These are phyloP conservation scores for Ennomos erosarius DNA, from an alignment of 2,888 invertebrate genomes.

Conservation along the genomic window DNA sequence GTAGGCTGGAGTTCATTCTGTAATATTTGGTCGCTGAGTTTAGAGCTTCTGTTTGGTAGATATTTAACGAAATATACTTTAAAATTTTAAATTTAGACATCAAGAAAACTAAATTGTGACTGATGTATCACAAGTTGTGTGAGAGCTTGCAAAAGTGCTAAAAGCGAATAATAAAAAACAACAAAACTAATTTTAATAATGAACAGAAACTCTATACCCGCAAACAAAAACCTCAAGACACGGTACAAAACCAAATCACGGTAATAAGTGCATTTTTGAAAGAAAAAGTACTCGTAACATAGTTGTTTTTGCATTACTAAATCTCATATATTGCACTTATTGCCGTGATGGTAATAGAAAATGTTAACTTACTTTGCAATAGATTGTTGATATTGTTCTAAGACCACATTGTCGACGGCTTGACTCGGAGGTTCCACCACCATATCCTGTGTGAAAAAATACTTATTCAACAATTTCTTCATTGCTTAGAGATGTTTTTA, in stretches of 20 bases:
- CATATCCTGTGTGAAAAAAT: conserved; percentile 61
- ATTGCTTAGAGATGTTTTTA: too few relatives aligned
- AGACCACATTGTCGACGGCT: conserved; percentile 90
- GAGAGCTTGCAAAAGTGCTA: not conserved
- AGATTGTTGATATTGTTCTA: conserved; percentile 93
- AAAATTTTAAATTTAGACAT: too few relatives aligned
- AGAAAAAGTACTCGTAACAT: too few relatives aligned
- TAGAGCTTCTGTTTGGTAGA: conserved; percentile 27
- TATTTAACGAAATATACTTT: not conserved
- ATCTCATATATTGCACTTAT: not conserved
- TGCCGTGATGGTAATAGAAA: conserved; percentile 9
- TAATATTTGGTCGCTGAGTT: conserved; percentile 41
- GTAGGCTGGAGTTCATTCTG: conserved; percentile 96
- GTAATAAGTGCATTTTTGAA: conserved; percentile 9
- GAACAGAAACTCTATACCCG: conserved; percentile 24
- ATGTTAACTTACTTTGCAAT: conserved; percentile 89
- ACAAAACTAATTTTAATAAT: conserved; percentile 5
- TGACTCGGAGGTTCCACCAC: conserved; percentile 64
- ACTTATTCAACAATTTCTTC: not conserved
- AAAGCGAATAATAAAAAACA: not conserved
- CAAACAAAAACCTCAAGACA: conserved; percentile 13
- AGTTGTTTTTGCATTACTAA: not conserved
- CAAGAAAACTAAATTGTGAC: too few relatives aligned
- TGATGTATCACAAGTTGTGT: too few relatives aligned
- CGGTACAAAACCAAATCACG: conserved; percentile 3